phyloP scores from a whole-genome alignment of 2,888 invertebrate species.

The Perizoma flavofasciatum region DNA sequence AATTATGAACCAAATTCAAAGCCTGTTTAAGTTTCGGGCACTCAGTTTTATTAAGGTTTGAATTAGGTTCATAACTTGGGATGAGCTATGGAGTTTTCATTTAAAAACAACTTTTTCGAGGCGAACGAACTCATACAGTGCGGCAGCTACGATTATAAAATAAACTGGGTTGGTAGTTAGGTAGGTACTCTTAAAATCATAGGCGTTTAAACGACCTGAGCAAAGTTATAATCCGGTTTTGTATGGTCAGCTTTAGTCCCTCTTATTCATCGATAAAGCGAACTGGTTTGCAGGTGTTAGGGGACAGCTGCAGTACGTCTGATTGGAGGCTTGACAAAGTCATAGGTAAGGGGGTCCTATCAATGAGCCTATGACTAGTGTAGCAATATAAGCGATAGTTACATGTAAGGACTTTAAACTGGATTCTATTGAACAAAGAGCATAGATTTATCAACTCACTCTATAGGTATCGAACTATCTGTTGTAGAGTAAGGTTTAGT shows the following conservation, averaged over 20 bases:
- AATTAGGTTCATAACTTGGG: constrained; percentile 42
- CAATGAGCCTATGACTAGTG: constrained; percentile 6
- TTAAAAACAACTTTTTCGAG: constrained; percentile 15
- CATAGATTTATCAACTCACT: background rate
- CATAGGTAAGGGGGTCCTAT: constrained; percentile 12
- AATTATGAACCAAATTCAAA: constrained; percentile 71
- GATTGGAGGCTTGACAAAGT: constrained; percentile 23
- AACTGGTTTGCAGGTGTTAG: constrained; percentile 31
- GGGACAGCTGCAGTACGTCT: constrained; percentile 34
- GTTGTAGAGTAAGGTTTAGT: too few species aligned
- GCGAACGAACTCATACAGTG: constrained; percentile 12
- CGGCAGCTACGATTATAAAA: constrained; percentile 4
- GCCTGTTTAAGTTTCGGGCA: constrained; percentile 56
- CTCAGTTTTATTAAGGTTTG: constrained; percentile 58
- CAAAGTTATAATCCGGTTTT: constrained; percentile 23
- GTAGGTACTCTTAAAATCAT: constrained; percentile 8
- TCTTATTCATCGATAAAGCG: constrained; percentile 2
- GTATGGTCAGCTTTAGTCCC: constrained; percentile 14
- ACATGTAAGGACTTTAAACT: constrained; percentile 8
- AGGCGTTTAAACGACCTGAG: background rate
- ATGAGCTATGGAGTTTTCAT: constrained; percentile 41
- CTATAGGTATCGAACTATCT: too few species aligned
- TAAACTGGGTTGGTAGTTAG: constrained; percentile 1
- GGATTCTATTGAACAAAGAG: constrained; percentile 18
- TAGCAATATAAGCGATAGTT: constrained; percentile 8